Evolutionary conservation across 1,140 invertebrate species (phyloP), one percentile per base, ranked within the genome.

Genomic region (Charaxes varanes): DNA sequence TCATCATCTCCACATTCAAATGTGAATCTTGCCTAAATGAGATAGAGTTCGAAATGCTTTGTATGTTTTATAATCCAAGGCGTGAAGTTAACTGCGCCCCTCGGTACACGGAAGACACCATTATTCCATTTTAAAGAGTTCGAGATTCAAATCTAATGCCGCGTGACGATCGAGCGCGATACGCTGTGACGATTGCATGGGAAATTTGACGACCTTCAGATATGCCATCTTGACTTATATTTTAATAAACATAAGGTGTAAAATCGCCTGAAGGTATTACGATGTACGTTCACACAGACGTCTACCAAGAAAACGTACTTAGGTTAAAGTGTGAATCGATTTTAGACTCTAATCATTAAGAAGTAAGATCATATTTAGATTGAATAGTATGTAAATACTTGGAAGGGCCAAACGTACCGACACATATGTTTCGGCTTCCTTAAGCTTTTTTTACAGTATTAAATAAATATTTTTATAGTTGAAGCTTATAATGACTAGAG

Each of bases 61-160:
- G 22, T 2, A 24, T 11, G 11, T n/a, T n/a, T 35, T 30, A n/a
- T 16, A 40, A 51, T 35, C 5, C 7, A 36, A 41, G 37, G 45
- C 45, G 45, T 35, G 43, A 47, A 41, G 35, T 47, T 45, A 42
- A 49, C 35, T 40, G 41, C 35, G 18, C 50, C 50, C 54, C 41
- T 45, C 48, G 17, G 55, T 50, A 60, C 43, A 60, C 44, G 56
- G 51, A 59, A 66, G 63, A 64, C 62, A 55, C 64, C 62, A 70
- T 72, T 70, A 68, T 57, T 47, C 54, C 62, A 60, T 58, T 71
- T 70, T 72, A 70, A 74, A 65, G 63, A 72, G 70, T 71, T 70
- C 62, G 62, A 72, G 65, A 76, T 78, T 70, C 62, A 64, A 70
- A 74, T 79, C 65, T 74, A 70, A 74, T 70, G 66, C 56, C 42